phyloP scores from a whole-genome alignment of 2,113 vertebrate genomes.

The Indicator indicator region DNA sequence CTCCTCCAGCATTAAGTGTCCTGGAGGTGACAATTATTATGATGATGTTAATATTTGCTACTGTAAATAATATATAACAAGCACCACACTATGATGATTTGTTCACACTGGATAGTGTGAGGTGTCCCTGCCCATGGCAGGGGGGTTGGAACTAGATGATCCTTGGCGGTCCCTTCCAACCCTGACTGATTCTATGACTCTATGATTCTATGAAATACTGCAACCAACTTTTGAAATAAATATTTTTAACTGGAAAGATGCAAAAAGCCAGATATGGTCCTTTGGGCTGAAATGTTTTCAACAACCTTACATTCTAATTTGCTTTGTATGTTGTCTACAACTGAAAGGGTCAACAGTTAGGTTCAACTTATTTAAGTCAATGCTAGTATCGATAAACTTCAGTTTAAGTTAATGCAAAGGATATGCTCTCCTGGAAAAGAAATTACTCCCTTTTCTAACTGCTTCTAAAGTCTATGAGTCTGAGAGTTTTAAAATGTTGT shows the following conservation, averaged over 20 bases:
- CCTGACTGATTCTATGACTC: no score
- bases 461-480: constrained; percentile 4
- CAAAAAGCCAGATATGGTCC: neutral
- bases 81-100: neutral
- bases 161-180: no score
- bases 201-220: neutral
- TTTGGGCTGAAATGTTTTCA: neutral
- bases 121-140: no score
- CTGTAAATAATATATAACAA: neutral
- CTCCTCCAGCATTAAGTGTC: neutral
- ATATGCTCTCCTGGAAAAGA: constrained; percentile 30
- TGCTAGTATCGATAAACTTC: neutral
- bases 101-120: neutral
- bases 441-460: neutral
- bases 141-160: no score
- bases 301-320: neutral
- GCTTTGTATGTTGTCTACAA: neutral
- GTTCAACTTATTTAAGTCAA: neutral
- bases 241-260: neutral
- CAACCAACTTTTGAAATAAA: neutral
- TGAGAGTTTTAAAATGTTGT: constrained; percentile 14
- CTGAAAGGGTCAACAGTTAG: neutral
- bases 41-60: neutral
- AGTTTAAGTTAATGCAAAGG: constrained; percentile 71
- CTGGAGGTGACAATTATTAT: neutral